Evolutionary conservation across 2,888 invertebrate genomes (phyloP).

Genomic region (Pterostichus madidus): DNA sequence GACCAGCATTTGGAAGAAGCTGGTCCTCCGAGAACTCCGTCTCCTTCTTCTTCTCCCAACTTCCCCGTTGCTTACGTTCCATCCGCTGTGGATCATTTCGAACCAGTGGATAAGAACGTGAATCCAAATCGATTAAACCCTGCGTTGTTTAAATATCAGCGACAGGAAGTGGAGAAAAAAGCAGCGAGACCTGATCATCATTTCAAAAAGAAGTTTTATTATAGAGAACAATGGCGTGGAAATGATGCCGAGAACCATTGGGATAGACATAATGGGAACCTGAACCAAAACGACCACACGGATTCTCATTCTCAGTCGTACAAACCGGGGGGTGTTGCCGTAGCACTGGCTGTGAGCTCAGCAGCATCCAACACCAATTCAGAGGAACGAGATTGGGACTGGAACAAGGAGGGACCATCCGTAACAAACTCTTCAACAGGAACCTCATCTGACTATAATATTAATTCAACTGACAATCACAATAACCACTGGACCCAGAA

Average conservation of each 20-base stretch:
- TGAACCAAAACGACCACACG: conserved; percentile 74
- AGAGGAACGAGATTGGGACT: conserved; percentile 87
- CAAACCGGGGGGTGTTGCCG: conserved; percentile 75
- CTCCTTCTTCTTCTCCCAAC: conserved; percentile 79
- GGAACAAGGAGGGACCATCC: conserved; percentile 78
- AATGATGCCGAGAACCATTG: conserved; percentile 68
- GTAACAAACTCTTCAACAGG: conserved; percentile 41
- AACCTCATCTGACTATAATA: conserved; percentile 64
- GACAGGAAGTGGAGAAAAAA: conserved; percentile 77
- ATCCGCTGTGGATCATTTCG: conserved; percentile 70
- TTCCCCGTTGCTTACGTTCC: conserved; percentile 74
- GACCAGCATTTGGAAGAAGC: conserved; percentile 77
- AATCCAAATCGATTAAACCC: conserved; percentile 78
- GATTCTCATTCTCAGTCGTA: conserved; percentile 71
- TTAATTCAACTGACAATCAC: conserved; percentile 36
- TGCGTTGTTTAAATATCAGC: conserved; percentile 81
- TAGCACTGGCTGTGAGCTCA: conserved; percentile 69
- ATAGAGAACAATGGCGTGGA: conserved; percentile 84
- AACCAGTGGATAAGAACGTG: conserved; percentile 74
- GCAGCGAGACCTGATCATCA: conserved; percentile 80
- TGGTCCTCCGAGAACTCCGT: conserved; percentile 81
- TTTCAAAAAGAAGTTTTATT: conserved; percentile 90
- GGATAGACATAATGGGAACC: conserved; percentile 57
- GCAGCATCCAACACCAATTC: conserved; percentile 75
- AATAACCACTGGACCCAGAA: conserved; percentile 53